These are phyloP conservation scores for Trachymyrmex septentrionalis DNA, from an alignment of 1,140 invertebrate species.

Conservation along the genomic window DNA sequence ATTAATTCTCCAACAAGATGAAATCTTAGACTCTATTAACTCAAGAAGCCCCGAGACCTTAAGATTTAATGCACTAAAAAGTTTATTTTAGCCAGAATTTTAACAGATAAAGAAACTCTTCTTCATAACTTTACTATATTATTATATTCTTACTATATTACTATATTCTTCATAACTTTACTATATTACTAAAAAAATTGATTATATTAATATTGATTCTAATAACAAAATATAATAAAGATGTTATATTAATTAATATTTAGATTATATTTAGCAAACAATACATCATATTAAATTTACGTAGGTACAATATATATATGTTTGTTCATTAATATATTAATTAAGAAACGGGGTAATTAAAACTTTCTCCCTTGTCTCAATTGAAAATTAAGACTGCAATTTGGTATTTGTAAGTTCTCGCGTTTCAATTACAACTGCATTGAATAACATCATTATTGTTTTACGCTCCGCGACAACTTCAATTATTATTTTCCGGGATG, in stretches of 20 bases:
- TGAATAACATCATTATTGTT: constrained; percentile 36
- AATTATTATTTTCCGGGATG: constrained; percentile 17
- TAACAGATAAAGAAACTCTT: constrained; percentile 1
- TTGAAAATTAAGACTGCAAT: background rate
- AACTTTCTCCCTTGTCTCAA: background rate
- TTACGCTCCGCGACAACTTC: background rate
- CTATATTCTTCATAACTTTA: background rate
- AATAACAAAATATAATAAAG: background rate
- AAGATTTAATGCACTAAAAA: constrained; percentile 17
- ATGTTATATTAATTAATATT: background rate
- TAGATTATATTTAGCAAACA: background rate
- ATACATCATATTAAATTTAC: background rate
- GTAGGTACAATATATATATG: background rate
- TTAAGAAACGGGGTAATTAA: background rate
- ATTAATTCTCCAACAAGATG: constrained; percentile 25
- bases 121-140: background rate
- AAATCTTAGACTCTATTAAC: constrained; percentile 19
- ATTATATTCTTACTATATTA: no score
- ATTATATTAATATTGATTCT: constrained; percentile 30
- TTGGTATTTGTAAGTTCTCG: background rate
- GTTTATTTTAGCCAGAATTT: background rate
- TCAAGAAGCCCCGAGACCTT: background rate
- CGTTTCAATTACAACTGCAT: background rate
- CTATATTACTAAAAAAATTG: background rate
- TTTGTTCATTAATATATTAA: background rate